Conservation (phyloP, 2,797 vertebrate species). For the Brachymystax lenok region DNA sequence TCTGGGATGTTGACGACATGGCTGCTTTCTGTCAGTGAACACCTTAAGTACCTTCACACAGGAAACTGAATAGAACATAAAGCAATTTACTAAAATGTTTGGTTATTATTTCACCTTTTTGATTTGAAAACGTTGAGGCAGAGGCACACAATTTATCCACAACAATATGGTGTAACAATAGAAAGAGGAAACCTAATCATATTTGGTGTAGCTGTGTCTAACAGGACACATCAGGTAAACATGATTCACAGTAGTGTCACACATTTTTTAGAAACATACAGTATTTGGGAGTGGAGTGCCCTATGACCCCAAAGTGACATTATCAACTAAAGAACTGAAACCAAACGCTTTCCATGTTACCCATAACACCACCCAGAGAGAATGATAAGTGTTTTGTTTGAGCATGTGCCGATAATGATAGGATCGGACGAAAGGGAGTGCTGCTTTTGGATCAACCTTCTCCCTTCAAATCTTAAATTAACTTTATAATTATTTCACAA, state of each 20-base stretch:
- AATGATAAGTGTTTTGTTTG: no score
- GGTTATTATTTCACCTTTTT: no score
- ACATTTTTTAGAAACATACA: not conserved
- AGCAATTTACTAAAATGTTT: no score
- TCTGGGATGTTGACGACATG: slow-evolving; percentile 92
- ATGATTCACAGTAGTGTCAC: not conserved
- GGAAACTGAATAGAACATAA: not conserved
- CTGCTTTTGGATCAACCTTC: no score
- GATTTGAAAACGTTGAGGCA: not conserved
- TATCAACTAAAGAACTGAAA: not conserved
- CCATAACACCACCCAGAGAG: no score
- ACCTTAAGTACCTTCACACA: not conserved
- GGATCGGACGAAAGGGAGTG: no score
- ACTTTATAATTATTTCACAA: no score
- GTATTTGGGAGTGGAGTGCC: not conserved
- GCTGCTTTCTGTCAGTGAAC: slow-evolving; percentile 15
- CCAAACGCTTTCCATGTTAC: not conserved
- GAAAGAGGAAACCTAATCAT: no score
- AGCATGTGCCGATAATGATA: no score
- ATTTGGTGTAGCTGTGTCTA: not conserved
- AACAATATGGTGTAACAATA: not conserved
- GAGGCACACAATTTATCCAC: not conserved
- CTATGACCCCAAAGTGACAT: not conserved
- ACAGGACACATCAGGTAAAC: not conserved
- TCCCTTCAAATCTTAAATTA: no score